Evolutionary conservation across 2,113 vertebrate species (phyloP).

Genomic region (Erinaceus europaeus): DNA sequence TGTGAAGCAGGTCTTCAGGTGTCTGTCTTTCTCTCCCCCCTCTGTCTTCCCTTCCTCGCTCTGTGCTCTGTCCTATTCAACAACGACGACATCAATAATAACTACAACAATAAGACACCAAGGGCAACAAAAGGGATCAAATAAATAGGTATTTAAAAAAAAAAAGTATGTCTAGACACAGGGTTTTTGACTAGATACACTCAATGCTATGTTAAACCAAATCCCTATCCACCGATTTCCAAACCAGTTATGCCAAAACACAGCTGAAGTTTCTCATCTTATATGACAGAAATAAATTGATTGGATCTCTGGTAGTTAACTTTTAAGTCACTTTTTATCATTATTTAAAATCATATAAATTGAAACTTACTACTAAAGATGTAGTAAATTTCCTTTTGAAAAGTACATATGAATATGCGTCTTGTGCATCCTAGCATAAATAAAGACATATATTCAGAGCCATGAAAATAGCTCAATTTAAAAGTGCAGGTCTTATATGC

Average conservation of each 20-base stretch:
- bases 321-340: not conserved
- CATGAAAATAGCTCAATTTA: too few relatives aligned
- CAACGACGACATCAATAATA: too few relatives aligned
- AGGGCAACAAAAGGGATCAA: too few relatives aligned
- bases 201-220: not conserved
- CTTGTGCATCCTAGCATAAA: not conserved
- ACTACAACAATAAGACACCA: too few relatives aligned
- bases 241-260: not conserved
- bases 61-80: too few relatives aligned
- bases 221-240: not conserved
- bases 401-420: not conserved
- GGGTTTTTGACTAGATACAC: too few relatives aligned
- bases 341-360: not conserved
- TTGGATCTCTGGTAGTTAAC: not conserved
- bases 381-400: not conserved
- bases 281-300: not conserved
- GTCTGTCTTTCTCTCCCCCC: too few relatives aligned
- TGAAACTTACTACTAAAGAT: not conserved
- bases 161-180: too few relatives aligned
- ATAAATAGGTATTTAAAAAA: too few relatives aligned
- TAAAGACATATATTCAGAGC: not conserved
- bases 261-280: not conserved
- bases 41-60: too few relatives aligned
- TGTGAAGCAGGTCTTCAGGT: too few relatives aligned
- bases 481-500: too few relatives aligned